phyloP scores from a whole-genome alignment of 2,888 invertebrate species.

The Galerucella pusilla region DNA sequence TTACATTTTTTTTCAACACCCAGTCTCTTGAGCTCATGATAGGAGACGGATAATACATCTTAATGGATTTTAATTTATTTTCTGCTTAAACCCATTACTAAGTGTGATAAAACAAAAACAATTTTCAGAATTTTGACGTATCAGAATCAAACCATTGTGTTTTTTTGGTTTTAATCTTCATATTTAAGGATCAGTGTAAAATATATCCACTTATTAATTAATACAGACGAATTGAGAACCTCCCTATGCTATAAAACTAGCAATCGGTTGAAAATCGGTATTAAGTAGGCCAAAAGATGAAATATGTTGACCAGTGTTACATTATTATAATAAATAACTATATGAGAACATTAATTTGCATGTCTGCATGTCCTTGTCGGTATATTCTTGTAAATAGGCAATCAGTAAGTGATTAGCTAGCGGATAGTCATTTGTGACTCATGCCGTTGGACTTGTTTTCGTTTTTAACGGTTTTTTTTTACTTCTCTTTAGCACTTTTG shows the following conservation, averaged over 20 bases:
- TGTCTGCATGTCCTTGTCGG: constrained; percentile 1
- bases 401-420: constrained; percentile 9
- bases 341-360: constrained; percentile 2
- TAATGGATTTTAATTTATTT: no score
- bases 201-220: no score
- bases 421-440: background rate
- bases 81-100: no score
- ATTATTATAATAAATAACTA: background rate
- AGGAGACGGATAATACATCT: no score
- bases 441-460: background rate
- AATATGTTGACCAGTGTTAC: background rate
- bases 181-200: no score
- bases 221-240: background rate
- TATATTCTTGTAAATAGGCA: constrained; percentile 9
- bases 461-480: constrained; percentile 8
- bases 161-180: no score
- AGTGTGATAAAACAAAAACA: no score
- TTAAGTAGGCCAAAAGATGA: background rate
- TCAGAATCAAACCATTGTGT: no score
- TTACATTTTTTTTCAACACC: no score
- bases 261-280: no score
- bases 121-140: no score
- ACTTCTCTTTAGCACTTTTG: background rate
- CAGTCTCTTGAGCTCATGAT: no score
- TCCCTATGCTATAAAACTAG: background rate